phyloP scores from a whole-genome alignment of 2,113 vertebrate species.

The Solea senegalensis region DNA sequence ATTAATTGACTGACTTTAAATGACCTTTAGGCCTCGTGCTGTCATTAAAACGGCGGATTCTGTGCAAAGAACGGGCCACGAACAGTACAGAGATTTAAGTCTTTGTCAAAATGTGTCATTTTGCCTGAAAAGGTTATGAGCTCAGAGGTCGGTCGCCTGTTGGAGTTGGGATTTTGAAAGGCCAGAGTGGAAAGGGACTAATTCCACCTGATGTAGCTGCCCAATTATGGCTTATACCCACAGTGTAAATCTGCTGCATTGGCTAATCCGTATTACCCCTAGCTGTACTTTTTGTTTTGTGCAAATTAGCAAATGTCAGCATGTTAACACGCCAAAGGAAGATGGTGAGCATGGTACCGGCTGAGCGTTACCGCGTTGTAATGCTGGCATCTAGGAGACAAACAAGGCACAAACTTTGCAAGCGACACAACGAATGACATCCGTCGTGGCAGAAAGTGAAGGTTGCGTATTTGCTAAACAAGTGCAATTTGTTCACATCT shows the following conservation, averaged over 20 bases:
- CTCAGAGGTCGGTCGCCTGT: background rate
- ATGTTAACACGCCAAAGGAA: background rate
- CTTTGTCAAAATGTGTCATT: background rate
- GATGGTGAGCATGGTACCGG: background rate
- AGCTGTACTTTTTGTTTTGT: background rate
- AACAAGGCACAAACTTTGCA: background rate
- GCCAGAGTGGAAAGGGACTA: background rate
- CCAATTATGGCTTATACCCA: background rate
- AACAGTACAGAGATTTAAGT: background rate
- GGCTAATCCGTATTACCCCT: background rate
- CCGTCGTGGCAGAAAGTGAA: background rate
- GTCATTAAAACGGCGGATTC: background rate
- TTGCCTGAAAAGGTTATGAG: background rate
- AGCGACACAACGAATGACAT: background rate
- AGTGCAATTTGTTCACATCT: no score
- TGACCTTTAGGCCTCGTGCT: background rate
- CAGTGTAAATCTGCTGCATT: background rate
- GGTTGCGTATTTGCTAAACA: background rate
- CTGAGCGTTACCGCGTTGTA: no score
- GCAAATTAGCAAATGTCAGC: background rate
- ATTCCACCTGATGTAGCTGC: background rate
- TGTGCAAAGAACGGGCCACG: background rate
- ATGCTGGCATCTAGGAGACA: no score
- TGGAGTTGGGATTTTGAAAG: background rate
- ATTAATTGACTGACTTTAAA: background rate